Conservation (phyloP, 1,140 invertebrate species). For the Mamestra configurata region DNA sequence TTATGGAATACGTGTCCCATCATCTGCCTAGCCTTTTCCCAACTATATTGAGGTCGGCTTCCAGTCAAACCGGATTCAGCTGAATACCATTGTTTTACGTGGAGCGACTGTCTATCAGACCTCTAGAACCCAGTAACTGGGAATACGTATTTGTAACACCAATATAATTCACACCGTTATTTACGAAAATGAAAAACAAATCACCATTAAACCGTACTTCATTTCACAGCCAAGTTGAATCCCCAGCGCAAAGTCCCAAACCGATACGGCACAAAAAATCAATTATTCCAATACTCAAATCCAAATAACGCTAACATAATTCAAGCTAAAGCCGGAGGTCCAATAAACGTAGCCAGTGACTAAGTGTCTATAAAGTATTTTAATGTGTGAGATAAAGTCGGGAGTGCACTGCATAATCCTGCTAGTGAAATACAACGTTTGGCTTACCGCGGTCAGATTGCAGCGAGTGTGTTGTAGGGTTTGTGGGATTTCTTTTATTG, state of each 20-base stretch:
- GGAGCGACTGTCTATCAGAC: too few relatives aligned
- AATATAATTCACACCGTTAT: neutral
- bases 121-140: too few relatives aligned
- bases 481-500: constrained; percentile 36
- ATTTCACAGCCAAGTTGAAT: constrained; percentile 3
- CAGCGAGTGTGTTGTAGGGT: constrained; percentile 13
- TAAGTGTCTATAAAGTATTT: constrained; percentile 63
- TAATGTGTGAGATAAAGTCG: constrained; percentile 62
- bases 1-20: too few relatives aligned
- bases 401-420: constrained; percentile 41
- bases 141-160: too few relatives aligned
- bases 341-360: constrained; percentile 35
- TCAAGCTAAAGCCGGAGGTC: constrained; percentile 17
- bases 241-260: neutral
- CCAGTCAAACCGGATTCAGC: too few relatives aligned
- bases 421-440: constrained; percentile 37
- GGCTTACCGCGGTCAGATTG: constrained; percentile 30
- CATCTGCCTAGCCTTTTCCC: too few relatives aligned
- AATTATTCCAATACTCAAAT: constrained; percentile 40
- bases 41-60: too few relatives aligned
- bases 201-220: neutral
- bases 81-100: too few relatives aligned
- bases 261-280: constrained; percentile 25
- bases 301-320: constrained; percentile 35
- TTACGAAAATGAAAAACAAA: neutral